Percentiles rank a stretch among this genome's conserved stretches.
Evolutionary conservation across 92 coral and sea anemone species (phyloP).

Genomic region (Plumapathes pennacea): DNA sequence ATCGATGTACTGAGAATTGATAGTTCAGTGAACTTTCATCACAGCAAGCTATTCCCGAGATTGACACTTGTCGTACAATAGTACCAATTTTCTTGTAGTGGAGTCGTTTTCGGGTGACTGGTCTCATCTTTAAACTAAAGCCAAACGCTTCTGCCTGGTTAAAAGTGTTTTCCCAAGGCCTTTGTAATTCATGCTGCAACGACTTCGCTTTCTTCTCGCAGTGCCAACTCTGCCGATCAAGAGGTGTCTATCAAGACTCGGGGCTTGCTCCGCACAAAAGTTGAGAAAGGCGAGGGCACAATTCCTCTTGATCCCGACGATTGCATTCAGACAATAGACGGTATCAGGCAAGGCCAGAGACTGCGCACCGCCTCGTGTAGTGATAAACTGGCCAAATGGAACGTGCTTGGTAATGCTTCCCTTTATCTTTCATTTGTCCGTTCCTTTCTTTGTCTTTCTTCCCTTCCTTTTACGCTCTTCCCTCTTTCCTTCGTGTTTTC

Average conservation of each 20-base stretch:
- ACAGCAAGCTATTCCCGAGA: no score
- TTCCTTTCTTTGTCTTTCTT: no score
- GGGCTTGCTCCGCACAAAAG: constrained; percentile 85
- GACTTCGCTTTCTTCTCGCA: not conserved
- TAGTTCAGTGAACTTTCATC: no score
- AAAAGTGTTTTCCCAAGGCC: not conserved
- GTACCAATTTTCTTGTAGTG: not conserved
- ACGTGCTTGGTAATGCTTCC: constrained; percentile 69
- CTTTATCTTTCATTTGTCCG: no score
- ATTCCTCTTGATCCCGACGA: constrained; percentile 73
- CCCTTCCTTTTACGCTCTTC: no score
- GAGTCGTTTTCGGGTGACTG: not conserved
- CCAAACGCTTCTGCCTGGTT: not conserved
- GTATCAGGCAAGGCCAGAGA: constrained; percentile 75
- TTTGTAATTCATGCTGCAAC: no score
- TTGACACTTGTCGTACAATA: no score
- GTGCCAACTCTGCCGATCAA: not conserved
- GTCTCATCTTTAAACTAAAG: not conserved
- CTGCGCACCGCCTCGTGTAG: constrained; percentile 91
- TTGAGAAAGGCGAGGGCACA: constrained; percentile 92
- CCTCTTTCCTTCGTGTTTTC: no score
- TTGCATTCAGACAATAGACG: constrained; percentile 80
- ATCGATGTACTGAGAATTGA: no score
- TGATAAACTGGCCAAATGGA: constrained; percentile 87
- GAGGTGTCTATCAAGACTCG: constrained; percentile 35